A percentile compares a stretch with the other conserved stretches of the same genome.
Evolutionary conservation across 1,140 invertebrate genomes (phyloP).

Genomic region (Apis cerana): DNA sequence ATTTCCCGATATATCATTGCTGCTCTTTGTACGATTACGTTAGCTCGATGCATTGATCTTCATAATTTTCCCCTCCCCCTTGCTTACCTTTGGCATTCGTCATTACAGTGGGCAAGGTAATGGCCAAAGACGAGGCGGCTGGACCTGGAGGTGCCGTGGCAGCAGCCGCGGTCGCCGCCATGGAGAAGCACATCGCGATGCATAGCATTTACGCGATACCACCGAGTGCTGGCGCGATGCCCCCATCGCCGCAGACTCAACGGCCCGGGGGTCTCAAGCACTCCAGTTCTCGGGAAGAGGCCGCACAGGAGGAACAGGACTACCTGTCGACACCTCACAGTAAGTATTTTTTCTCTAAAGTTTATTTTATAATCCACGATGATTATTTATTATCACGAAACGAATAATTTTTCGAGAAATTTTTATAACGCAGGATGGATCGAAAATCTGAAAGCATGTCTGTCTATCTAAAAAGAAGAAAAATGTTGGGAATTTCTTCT

Average conservation of each 20-base stretch:
- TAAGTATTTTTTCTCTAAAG: slow-evolving; percentile 58
- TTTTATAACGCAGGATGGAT: too few species aligned
- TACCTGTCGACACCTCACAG: slow-evolving; percentile 75
- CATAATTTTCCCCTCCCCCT: too few species aligned
- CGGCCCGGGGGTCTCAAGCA: slow-evolving; percentile 73
- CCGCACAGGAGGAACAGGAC: slow-evolving; percentile 75
- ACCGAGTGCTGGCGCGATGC: slow-evolving; percentile 74
- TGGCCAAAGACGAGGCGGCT: slow-evolving; percentile 74
- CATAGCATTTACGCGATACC: slow-evolving; percentile 77
- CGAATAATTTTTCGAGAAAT: too few species aligned
- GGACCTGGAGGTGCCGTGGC: slow-evolving; percentile 72
- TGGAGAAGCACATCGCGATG: slow-evolving; percentile 80
- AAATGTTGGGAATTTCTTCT: too few species aligned
- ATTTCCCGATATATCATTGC: not conserved
- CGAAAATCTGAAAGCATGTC: too few species aligned
- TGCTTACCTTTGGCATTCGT: not conserved
- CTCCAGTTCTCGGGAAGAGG: slow-evolving; percentile 69
- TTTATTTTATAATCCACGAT: too few species aligned
- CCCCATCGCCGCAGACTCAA: slow-evolving; percentile 76
- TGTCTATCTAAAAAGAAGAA: too few species aligned
- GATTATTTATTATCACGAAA: too few species aligned
- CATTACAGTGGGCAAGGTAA: slow-evolving; percentile 75
- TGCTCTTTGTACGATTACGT: not conserved
- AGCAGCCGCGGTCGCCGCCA: slow-evolving; percentile 73
- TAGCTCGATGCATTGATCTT: not conserved